Percentiles rank a stretch among this genome's conserved stretches.
These are phyloP conservation scores for Flabesymbios commensalis DNA, from an alignment of 2,888 invertebrate genomes.

Conservation along the genomic window DNA sequence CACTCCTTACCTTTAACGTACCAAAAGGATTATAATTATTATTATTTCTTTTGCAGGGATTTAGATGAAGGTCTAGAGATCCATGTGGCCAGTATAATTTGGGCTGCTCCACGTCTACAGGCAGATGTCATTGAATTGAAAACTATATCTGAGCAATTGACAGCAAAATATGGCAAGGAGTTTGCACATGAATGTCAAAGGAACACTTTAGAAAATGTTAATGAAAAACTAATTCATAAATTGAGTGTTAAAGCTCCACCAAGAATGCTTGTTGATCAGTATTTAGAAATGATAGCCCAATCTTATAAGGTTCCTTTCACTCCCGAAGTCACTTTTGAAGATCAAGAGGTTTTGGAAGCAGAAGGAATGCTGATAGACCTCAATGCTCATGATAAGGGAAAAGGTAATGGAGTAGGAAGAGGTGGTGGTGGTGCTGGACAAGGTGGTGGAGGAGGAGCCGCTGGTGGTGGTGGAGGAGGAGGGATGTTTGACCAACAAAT, in stretches of 20 bases:
- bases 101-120: conserved; percentile 89
- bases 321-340: conserved; percentile 58
- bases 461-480: conserved; percentile 12
- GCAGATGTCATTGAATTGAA: conserved; percentile 71
- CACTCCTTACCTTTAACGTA: too few relatives aligned
- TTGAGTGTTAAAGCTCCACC: conserved; percentile 78
- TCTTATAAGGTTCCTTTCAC: conserved; percentile 93
- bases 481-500: not conserved
- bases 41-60: conserved; percentile 62
- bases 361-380: conserved; percentile 52
- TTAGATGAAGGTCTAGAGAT: conserved; percentile 94
- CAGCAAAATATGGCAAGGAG: conserved; percentile 89
- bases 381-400: conserved; percentile 36
- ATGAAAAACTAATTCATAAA: conserved; percentile 84
- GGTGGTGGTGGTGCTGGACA: conserved; percentile 15
- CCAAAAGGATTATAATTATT: too few relatives aligned
- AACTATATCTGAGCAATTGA: conserved; percentile 84
- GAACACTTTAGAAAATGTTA: conserved; percentile 70
- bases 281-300: conserved; percentile 93
- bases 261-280: conserved; percentile 88
- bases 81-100: conserved; percentile 92
- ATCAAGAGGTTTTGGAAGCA: conserved; percentile 45
- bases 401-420: not conserved
- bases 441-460: conserved; percentile 11
- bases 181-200: conserved; percentile 63